These are phyloP conservation scores for Paramuricea clavata DNA, from an alignment of 92 coral and sea anemone species.

Conservation along the genomic window DNA sequence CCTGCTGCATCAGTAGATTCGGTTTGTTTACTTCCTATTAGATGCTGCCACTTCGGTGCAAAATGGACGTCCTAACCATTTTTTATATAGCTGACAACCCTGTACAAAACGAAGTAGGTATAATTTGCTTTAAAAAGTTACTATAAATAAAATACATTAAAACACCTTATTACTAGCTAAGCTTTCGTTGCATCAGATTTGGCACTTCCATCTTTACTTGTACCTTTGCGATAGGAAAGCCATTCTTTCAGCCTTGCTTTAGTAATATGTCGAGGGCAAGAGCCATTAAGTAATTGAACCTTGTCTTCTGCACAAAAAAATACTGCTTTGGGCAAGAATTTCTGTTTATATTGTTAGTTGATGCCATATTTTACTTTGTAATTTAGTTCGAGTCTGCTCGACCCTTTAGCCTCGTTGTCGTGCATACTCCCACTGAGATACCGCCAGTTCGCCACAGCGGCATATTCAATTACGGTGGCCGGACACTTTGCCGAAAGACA, in stretches of 20 bases:
- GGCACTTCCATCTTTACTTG: too few species aligned
- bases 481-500: too few species aligned
- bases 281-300: slow-evolving; percentile 59
- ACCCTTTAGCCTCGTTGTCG: too few species aligned
- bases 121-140: too few species aligned
- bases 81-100: slow-evolving; percentile 66
- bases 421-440: too few species aligned
- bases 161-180: background rate
- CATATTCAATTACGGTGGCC: too few species aligned
- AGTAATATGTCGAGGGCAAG: slow-evolving; percentile 57
- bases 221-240: slow-evolving; percentile 63
- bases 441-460: too few species aligned
- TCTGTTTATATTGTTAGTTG: background rate
- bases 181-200: too few species aligned
- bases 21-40: slow-evolving; percentile 49
- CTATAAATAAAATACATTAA: background rate
- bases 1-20: slow-evolving; percentile 13
- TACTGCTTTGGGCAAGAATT: slow-evolving; percentile 38
- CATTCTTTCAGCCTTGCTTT: slow-evolving; percentile 68
- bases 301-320: slow-evolving; percentile 64
- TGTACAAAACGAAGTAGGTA: slow-evolving; percentile 15
- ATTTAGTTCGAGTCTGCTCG: too few species aligned
- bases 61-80: slow-evolving; percentile 72
- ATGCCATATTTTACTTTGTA: too few species aligned
- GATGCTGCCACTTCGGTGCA: slow-evolving; percentile 49